Evolutionary conservation across 2,888 invertebrate genomes (phyloP), one percentile per base, ranked within the genome.

Genomic region (Pachliopta kotzebuea): DNA sequence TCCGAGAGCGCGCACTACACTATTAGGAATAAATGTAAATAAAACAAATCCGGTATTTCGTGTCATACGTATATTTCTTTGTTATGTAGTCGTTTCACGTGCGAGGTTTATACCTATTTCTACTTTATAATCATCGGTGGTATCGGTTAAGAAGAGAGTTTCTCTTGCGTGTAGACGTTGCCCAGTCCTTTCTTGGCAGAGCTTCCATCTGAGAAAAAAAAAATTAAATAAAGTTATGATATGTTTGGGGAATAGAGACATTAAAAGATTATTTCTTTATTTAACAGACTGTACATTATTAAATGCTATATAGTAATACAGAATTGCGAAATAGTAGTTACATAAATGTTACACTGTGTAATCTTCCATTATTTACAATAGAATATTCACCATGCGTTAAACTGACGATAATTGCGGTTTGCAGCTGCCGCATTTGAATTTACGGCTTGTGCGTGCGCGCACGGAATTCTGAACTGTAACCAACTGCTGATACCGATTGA

Each of bases 131-230:
- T 59, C 60, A 60, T 76, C 77, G 75, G 72, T 76, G 75, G 76
- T 77, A 68, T 71, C 59, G 66, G 63, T 78, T 73, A 82, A 45
- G 80, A 75, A n/a, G 80, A 77, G 68, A 88, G 90, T 73, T 89
- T 89, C 69, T 90, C 90, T 77, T 90, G 90, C 56, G 91, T 91
- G 80, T 91, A 91, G 60, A 90, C 91, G 77, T 91, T 90, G 70
- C 89, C 89, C 62, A 82, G 73, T 65, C 88, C 87, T 76, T 89
- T 89, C 69, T 82, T 88, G 50, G 74, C 70, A 65, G 82, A 73
- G 65, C 77, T 71, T 66, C 84, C 76, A 77, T 84, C 90, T 91
- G 88, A n/a, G 89, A 90, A 77, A 83, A 69, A 66, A 58, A 73
- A 71, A 14, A 56, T 31, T 1, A 56, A 26, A n/a, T n/a, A n/a